Percentiles rank a stretch among this genome's conserved stretches.
Conservation (phyloP, 2,888 invertebrate species). For the Hydropsyche betteni region DNA sequence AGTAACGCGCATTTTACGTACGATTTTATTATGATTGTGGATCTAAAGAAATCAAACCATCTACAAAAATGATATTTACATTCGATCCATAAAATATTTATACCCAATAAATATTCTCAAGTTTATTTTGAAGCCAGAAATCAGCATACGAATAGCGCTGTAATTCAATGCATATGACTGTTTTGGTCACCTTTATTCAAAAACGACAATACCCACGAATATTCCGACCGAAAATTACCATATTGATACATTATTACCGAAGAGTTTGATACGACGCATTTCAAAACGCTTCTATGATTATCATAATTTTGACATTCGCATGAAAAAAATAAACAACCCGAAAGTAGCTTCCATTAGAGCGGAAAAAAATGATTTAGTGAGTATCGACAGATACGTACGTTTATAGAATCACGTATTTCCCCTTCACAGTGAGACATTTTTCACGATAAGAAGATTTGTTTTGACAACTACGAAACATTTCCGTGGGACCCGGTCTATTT, state of each 20-base stretch:
- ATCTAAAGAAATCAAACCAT: neutral
- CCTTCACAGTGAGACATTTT: conserved; percentile 3
- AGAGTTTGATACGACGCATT: too few relatives aligned
- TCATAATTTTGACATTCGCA: too few relatives aligned
- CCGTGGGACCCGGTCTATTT: neutral
- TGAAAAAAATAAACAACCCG: too few relatives aligned
- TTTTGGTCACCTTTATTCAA: neutral
- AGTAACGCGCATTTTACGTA: neutral
- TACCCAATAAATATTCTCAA: neutral
- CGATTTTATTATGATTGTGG: neutral
- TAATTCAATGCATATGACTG: neutral
- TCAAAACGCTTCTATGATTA: too few relatives aligned
- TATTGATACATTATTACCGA: too few relatives aligned
- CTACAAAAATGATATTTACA: neutral
- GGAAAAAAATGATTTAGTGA: too few relatives aligned
- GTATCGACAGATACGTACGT: too few relatives aligned
- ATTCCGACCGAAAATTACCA: too few relatives aligned
- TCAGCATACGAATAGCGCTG: neutral
- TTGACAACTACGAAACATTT: conserved; percentile 3
- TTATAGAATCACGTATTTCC: too few relatives aligned
- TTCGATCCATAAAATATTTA: conserved; percentile 7
- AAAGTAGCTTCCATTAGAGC: too few relatives aligned
- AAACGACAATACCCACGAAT: too few relatives aligned
- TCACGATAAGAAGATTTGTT: conserved; percentile 23
- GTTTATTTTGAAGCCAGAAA: conserved; percentile 2